Conservation (phyloP, 2,888 invertebrate species). For the Unio delphinus region DNA sequence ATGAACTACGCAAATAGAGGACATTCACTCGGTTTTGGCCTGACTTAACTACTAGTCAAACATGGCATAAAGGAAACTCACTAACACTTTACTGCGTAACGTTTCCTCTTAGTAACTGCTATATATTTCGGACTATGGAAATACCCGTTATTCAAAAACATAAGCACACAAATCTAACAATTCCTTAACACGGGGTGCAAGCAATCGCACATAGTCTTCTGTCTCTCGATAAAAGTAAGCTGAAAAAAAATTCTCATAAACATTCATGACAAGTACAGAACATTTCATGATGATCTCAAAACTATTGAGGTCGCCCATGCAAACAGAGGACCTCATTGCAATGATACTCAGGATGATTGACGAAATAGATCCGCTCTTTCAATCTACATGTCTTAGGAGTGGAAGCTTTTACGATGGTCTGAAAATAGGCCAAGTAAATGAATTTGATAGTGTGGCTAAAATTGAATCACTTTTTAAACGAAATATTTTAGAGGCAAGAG, state of each 20-base stretch:
- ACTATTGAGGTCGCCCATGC: slow-evolving; percentile 10
- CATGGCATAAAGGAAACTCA: too few relatives aligned
- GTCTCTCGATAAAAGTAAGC: slow-evolving; percentile 4
- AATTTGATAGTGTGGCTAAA: slow-evolving; percentile 19
- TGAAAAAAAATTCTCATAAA: slow-evolving; percentile 9
- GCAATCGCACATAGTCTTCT: too few relatives aligned
- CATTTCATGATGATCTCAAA: slow-evolving; percentile 2
- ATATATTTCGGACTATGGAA: too few relatives aligned
- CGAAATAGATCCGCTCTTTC: slow-evolving; percentile 17
- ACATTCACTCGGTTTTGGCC: too few relatives aligned
- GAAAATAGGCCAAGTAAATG: slow-evolving; percentile 18
- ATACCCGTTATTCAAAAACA: too few relatives aligned
- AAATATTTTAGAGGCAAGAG: slow-evolving; percentile 9
- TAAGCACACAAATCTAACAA: too few relatives aligned
- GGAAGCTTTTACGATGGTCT: slow-evolving; percentile 24
- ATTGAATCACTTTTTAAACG: slow-evolving; percentile 15
- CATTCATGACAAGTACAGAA: slow-evolving; percentile 8
- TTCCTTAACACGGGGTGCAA: too few relatives aligned
- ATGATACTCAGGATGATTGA: slow-evolving; percentile 5
- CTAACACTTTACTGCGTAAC: too few relatives aligned
- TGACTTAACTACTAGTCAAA: too few relatives aligned
- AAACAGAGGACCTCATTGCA: slow-evolving; percentile 13
- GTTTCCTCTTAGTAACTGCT: too few relatives aligned
- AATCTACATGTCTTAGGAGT: slow-evolving; percentile 10
- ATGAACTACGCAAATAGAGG: too few relatives aligned